Conservation (phyloP, 92 coral and sea anemone species). For the Heteractis magnifica region DNA sequence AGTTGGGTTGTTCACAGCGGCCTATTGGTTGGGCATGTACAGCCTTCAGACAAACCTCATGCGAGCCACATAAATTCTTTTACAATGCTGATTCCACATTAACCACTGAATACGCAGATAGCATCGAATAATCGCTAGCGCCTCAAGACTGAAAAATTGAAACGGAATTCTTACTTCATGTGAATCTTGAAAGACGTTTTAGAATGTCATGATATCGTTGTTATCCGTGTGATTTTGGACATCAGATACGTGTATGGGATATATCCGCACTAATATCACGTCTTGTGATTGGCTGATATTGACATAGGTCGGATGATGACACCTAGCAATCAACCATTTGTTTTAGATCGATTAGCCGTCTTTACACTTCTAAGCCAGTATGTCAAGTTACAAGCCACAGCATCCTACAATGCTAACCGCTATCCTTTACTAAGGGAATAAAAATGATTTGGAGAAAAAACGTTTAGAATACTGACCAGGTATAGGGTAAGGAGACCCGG, state of each 20-base stretch:
- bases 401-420: neutral
- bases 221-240: neutral
- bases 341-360: constrained; percentile 6
- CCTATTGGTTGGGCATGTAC: too few species aligned
- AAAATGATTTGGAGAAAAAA: neutral
- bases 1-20: neutral
- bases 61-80: neutral
- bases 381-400: neutral
- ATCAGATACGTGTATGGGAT: constrained; percentile 8
- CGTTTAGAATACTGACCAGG: neutral
- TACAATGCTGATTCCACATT: neutral
- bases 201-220: neutral
- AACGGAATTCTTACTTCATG: neutral
- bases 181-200: neutral
- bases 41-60: neutral
- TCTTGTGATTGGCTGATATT: neutral
- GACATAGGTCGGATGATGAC: neutral
- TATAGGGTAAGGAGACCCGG: too few species aligned
- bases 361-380: neutral
- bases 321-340: neutral
- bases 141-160: neutral
- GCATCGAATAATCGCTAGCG: neutral
- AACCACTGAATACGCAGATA: neutral
- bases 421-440: neutral
- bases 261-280: neutral